Percentiles rank a stretch among this genome's conserved stretches.
These are phyloP conservation scores for Pocillopora damicornis DNA, from an alignment of 64 coral and sea anemone genomes.

Conservation along the genomic window DNA sequence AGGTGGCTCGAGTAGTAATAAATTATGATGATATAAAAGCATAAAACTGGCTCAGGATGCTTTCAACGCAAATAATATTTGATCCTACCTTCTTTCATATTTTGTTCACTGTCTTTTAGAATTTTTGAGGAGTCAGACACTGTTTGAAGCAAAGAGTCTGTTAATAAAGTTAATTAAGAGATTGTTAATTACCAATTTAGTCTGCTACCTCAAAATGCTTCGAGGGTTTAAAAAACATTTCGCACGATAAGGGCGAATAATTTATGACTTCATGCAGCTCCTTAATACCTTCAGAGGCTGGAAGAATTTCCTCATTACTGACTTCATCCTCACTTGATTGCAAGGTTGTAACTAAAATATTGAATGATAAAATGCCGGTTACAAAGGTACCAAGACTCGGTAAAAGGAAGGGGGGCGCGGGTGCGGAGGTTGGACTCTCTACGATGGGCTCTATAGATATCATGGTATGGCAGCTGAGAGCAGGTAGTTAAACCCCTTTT, in stretches of 20 bases:
- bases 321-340: neutral
- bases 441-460: no score
- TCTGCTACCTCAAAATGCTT: no score
- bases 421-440: no score
- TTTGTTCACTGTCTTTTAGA: neutral
- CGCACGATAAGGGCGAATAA: neutral
- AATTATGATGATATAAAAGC: no score
- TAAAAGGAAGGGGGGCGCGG: neutral
- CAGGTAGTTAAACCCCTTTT: no score
- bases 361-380: neutral
- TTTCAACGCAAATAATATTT: neutral
- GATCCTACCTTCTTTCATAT: neutral
- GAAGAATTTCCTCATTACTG: neutral
- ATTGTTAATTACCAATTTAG: no score
- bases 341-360: neutral
- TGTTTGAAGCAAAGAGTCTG: conserved; percentile 14
- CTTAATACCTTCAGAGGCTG: conserved; percentile 9
- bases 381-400: no score
- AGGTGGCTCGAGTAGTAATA: neutral
- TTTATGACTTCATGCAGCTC: neutral
- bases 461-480: no score
- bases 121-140: neutral
- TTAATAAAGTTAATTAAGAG: neutral
- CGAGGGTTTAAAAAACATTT: no score
- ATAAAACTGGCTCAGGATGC: no score